Conservation (phyloP, 2,888 invertebrate genomes). For the Cepaea hortensis region DNA sequence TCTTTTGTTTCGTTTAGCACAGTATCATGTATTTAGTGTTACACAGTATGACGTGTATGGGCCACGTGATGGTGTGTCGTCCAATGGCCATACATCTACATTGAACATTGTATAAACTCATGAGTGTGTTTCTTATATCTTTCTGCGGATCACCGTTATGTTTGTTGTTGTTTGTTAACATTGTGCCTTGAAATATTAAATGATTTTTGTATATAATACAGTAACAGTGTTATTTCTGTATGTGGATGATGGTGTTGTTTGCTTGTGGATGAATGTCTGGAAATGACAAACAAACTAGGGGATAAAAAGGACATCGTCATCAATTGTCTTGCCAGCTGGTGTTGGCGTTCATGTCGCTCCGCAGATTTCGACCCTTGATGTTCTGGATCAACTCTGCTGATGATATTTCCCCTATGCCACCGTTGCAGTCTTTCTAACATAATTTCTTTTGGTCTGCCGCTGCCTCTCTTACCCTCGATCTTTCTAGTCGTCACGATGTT, state of each 20-base stretch:
- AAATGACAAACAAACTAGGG: too few relatives aligned
- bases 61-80: neutral
- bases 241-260: neutral
- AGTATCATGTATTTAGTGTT: neutral
- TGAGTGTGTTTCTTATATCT: neutral
- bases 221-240: neutral
- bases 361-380: too few relatives aligned
- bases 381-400: too few relatives aligned
- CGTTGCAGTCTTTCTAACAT: too few relatives aligned
- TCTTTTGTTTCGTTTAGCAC: neutral
- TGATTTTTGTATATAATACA: neutral
- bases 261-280: too few relatives aligned
- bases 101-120: neutral
- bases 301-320: too few relatives aligned
- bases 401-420: too few relatives aligned
- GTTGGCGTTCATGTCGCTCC: too few relatives aligned
- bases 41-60: neutral
- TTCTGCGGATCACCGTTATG: neutral
- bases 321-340: too few relatives aligned
- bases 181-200: conserved; percentile 29
- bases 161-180: neutral
- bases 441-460: too few relatives aligned
- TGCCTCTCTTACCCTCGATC: too few relatives aligned
- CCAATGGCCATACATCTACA: neutral
- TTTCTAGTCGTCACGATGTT: too few relatives aligned